Evolutionary conservation across 2,888 invertebrate genomes (phyloP).

Genomic region (Argyresthia albistria): DNA sequence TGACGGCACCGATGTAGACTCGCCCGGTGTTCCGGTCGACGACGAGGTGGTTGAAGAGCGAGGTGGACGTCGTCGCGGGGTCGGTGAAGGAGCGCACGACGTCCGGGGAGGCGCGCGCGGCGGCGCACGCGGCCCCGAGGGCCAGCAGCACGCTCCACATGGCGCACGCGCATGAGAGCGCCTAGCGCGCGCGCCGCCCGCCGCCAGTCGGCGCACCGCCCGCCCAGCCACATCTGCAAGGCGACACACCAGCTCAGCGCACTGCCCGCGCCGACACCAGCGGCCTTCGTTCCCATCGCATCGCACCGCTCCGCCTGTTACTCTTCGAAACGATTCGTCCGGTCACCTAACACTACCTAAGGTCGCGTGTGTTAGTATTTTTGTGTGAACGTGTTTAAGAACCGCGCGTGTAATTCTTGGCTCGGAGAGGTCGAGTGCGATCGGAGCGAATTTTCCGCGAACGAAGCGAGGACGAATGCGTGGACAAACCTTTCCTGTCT

Average conservation of each 20-base stretch:
- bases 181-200: constrained; percentile 42
- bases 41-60: constrained; percentile 89
- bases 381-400: not conserved
- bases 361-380: constrained; percentile 1
- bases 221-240: constrained; percentile 63
- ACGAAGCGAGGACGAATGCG: constrained; percentile 38
- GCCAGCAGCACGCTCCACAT: constrained; percentile 73
- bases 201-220: constrained; percentile 44
- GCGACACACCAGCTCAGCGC: constrained; percentile 65
- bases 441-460: constrained; percentile 55
- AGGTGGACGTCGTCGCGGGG: constrained; percentile 73
- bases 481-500: not conserved
- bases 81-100: constrained; percentile 80
- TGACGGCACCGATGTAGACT: constrained; percentile 90
- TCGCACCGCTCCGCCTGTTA: constrained; percentile 44
- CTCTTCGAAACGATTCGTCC: not conserved
- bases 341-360: not conserved
- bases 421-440: constrained; percentile 68
- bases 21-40: constrained; percentile 93
- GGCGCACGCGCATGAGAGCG: constrained; percentile 52
- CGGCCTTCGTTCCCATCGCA: constrained; percentile 58
- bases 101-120: constrained; percentile 72
- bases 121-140: constrained; percentile 68
- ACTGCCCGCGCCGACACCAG: constrained; percentile 40
- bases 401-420: constrained; percentile 24